Conservation (phyloP, 2,113 vertebrate species). For the Carassius auratus region DNA sequence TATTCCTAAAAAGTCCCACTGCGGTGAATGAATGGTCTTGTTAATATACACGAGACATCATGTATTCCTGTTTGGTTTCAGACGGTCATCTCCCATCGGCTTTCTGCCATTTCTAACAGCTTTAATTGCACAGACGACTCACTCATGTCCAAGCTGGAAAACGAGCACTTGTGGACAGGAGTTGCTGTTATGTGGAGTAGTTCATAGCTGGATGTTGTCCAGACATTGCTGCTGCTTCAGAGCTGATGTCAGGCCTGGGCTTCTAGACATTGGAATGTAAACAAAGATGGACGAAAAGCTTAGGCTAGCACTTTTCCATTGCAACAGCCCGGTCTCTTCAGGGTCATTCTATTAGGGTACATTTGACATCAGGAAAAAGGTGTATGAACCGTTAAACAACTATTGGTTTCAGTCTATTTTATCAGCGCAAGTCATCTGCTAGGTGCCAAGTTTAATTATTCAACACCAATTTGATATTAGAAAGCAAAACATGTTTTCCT, state of each 20-base stretch:
- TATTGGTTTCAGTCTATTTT: no score
- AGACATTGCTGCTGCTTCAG: conserved; percentile 52
- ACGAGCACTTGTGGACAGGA: conserved; percentile 36
- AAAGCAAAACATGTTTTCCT: no score
- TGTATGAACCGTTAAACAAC: no score
- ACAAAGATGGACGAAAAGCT: conserved; percentile 73
- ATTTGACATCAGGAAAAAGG: neutral
- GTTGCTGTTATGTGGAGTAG: conserved; percentile 61
- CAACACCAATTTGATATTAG: no score
- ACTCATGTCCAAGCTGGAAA: conserved; percentile 10
- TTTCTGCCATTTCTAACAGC: neutral
- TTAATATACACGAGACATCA: neutral
- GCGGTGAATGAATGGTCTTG: neutral
- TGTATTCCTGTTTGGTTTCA: conserved; percentile 7
- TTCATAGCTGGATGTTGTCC: conserved; percentile 66
- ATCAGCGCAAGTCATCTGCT: no score
- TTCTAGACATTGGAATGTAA: conserved; percentile 75
- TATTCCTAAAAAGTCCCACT: neutral
- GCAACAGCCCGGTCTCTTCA: neutral
- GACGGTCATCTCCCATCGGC: conserved; percentile 10
- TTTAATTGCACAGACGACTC: neutral
- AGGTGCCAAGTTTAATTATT: no score
- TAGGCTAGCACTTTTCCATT: conserved; percentile 50
- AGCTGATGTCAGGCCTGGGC: conserved; percentile 71
- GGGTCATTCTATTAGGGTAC: no score